Conservation (phyloP, 2,797 vertebrate genomes). For the Eutrigla gurnardus region DNA sequence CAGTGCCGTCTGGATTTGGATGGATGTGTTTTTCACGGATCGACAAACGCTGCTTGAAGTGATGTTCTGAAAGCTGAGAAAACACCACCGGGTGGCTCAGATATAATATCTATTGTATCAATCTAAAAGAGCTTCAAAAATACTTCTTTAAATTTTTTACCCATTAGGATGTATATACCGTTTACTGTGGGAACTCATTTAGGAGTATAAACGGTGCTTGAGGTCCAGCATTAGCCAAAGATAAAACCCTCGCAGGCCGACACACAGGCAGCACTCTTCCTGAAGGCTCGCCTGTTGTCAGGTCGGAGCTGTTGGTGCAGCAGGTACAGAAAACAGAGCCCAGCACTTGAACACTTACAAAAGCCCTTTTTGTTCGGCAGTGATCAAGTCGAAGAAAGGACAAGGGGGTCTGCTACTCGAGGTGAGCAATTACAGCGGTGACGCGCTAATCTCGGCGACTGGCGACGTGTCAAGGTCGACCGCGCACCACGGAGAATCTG, state of each 20-base stretch:
- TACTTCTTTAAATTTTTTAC: slow-evolving; percentile 5
- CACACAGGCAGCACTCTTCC: slow-evolving; percentile 33
- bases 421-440: slow-evolving; percentile 79
- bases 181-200: slow-evolving; percentile 54
- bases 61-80: slow-evolving; percentile 44
- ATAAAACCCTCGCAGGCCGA: slow-evolving; percentile 31
- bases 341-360: slow-evolving; percentile 70
- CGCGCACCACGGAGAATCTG: slow-evolving; percentile 46
- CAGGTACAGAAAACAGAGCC: slow-evolving; percentile 65
- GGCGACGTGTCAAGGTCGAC: slow-evolving; percentile 70
- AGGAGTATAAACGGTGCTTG: slow-evolving; percentile 42
- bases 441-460: slow-evolving; percentile 73
- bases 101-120: slow-evolving; percentile 7
- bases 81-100: slow-evolving; percentile 20
- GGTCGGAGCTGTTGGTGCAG: slow-evolving; percentile 58
- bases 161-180: slow-evolving; percentile 48
- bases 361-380: slow-evolving; percentile 69
- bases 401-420: slow-evolving; percentile 69
- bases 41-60: slow-evolving; percentile 19
- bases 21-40: slow-evolving; percentile 32
- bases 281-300: slow-evolving; percentile 48
- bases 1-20: slow-evolving; percentile 30
- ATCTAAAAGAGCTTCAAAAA: slow-evolving; percentile 30
- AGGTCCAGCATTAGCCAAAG: slow-evolving; percentile 29
- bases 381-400: slow-evolving; percentile 65